Evolutionary conservation across 2,113 vertebrate species (phyloP), one percentile per base, ranked within the genome.

Genomic region (Capreolus pygargus): DNA sequence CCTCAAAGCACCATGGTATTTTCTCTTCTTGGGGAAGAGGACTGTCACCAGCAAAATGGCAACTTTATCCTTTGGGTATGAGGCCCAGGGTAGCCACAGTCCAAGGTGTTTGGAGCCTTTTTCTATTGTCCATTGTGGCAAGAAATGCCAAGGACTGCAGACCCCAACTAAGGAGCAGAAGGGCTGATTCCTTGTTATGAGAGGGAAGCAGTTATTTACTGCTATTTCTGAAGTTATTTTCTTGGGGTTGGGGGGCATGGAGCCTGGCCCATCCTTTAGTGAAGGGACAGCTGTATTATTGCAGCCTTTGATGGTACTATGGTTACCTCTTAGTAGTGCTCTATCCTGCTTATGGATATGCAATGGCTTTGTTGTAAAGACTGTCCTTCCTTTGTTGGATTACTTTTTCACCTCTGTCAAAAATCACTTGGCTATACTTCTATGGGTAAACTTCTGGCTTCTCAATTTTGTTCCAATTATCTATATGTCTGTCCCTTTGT

Each of bases 211-310:
- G 43, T 86, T 82, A 81, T 82, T 92, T 86, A 50, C 25, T 60
- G 19, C 45, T 78, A 67, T 82, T 88, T 82, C 58, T 88, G 58
- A 94, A 90, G 57, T 90, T 27, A 86, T 52, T 81, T 91, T 96
- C 28, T n/a, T 1, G 1, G 52, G n/a, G 67, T 14, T 76, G 21
- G 28, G 11, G 3, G 25, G 43, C 8, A 0, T n/a, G 39, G 43
- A 57, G 15, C 23, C 54, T 76, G 30, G 36, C 33, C 39, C 10
- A 52, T 67, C 21, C 16, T 83, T 82, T 90, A 67, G 5, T 15
- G 5, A 33, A 94, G 27, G 30, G 30, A 79, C n/a, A 82, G 47
- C 25, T 55, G 21, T 86, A 58, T 90, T 58, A 91, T 8, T 58
- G 13, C 17, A 89, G 50, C 36, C 25, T 90, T 96, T 47, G 17